Evolutionary conservation across 1,140 invertebrate genomes (phyloP).

Genomic region (Plectrocnemia conspersa): DNA sequence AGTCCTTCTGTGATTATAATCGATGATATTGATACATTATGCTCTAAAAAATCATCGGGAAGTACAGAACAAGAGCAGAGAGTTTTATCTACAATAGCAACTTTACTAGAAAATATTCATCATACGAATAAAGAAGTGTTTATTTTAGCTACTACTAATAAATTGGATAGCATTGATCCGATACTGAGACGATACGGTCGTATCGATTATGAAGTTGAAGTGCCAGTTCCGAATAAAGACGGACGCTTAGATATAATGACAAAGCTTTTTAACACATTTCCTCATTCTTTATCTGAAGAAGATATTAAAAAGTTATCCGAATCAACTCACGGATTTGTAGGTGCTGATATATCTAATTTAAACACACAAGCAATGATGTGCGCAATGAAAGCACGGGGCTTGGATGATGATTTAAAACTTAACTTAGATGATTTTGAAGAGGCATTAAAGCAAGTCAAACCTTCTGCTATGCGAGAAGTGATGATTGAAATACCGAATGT

Average conservation of each 20-base stretch:
- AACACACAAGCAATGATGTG: conserved; percentile 65
- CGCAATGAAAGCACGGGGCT: conserved; percentile 46
- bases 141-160: conserved; percentile 68
- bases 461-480: conserved; percentile 88
- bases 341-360: conserved; percentile 74
- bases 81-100: conserved; percentile 62
- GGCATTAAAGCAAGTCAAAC: conserved; percentile 68
- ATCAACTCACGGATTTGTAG: conserved; percentile 82
- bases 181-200: conserved; percentile 70
- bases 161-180: conserved; percentile 65
- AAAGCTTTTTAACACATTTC: conserved; percentile 54
- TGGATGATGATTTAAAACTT: conserved; percentile 38
- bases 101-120: conserved; percentile 65
- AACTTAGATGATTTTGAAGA: conserved; percentile 52
- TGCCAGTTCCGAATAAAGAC: conserved; percentile 68
- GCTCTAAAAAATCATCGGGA: conserved; percentile 57
- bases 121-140: conserved; percentile 54
- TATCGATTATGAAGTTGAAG: conserved; percentile 81
- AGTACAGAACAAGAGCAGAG: conserved; percentile 70
- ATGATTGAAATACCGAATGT: conserved; percentile 79
- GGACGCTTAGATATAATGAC: conserved; percentile 64
- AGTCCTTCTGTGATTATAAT: conserved; percentile 68
- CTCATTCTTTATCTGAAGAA: conserved; percentile 53
- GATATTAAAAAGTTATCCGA: conserved; percentile 62
- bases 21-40: conserved; percentile 75